Evolutionary conservation across 2,888 invertebrate genomes (phyloP).

Genomic region (Altica lythri): DNA sequence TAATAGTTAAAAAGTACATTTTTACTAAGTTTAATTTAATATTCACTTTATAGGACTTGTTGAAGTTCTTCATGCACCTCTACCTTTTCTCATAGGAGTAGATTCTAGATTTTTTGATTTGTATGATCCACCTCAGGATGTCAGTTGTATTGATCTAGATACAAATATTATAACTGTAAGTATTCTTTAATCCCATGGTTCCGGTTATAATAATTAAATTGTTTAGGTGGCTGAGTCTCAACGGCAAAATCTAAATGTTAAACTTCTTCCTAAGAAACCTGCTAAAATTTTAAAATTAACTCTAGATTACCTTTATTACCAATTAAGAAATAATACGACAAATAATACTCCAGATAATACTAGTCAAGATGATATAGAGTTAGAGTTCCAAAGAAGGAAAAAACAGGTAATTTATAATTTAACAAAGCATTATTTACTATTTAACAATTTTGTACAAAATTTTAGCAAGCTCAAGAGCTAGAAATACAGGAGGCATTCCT

Average conservation of each 20-base stretch:
- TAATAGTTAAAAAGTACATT: background rate
- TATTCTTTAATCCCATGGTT: no score
- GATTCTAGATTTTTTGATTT: slow-evolving; percentile 97
- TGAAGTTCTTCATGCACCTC: slow-evolving; percentile 95
- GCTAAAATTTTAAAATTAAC: slow-evolving; percentile 79
- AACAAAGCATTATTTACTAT: slow-evolving; percentile 5
- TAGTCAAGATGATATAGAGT: slow-evolving; percentile 64
- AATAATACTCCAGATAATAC: slow-evolving; percentile 31
- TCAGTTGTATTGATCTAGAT: slow-evolving; percentile 97
- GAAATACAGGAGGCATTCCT: slow-evolving; percentile 98
- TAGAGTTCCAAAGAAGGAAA: slow-evolving; percentile 79
- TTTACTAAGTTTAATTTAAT: no score
- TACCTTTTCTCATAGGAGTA: slow-evolving; percentile 96
- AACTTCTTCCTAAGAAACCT: slow-evolving; percentile 85
- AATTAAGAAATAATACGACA: slow-evolving; percentile 58
- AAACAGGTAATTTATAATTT: slow-evolving; percentile 66
- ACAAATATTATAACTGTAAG: slow-evolving; percentile 90
- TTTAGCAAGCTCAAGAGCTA: slow-evolving; percentile 82
- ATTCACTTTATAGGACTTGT: slow-evolving; percentile 78
- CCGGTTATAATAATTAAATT: no score
- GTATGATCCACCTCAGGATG: slow-evolving; percentile 94
- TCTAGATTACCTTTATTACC: slow-evolving; percentile 75
- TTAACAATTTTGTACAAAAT: slow-evolving; percentile 17
- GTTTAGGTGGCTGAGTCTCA: slow-evolving; percentile 83
- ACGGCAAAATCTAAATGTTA: slow-evolving; percentile 71